These are phyloP conservation scores for Odontomachus brunneus DNA, from an alignment of 1,140 invertebrate species.

Conservation along the genomic window DNA sequence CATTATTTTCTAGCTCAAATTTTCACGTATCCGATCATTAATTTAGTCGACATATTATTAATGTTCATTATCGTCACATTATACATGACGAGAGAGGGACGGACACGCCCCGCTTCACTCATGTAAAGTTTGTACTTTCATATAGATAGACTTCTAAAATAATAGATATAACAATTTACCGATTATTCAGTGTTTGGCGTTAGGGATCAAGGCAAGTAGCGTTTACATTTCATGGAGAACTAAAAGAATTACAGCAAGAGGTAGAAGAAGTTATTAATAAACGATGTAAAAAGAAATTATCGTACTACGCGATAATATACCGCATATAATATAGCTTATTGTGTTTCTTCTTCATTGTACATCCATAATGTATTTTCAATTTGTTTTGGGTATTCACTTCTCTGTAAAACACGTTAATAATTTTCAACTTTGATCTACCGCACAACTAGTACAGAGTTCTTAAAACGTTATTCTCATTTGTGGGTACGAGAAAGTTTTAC, in stretches of 20 bases:
- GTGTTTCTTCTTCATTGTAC: background rate
- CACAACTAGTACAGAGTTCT: background rate
- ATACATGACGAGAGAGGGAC: constrained; percentile 29
- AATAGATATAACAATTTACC: constrained; percentile 54
- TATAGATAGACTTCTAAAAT: constrained; percentile 74
- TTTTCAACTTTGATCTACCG: background rate
- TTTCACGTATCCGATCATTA: constrained; percentile 42
- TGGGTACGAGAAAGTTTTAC: background rate
- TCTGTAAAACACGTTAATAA: constrained; percentile 2
- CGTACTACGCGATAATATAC: constrained; percentile 3
- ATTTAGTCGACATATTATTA: constrained; percentile 63
- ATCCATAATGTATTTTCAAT: background rate
- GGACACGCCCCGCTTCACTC: constrained; percentile 37
- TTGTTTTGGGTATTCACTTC: background rate
- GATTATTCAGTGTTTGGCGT: constrained; percentile 61
- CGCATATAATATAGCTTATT: no score
- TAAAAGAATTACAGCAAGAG: constrained; percentile 43
- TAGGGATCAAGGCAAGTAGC: constrained; percentile 58
- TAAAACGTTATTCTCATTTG: background rate
- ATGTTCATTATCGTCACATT: constrained; percentile 41
- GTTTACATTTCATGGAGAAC: constrained; percentile 61
- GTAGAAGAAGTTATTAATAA: constrained; percentile 15
- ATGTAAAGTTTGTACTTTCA: constrained; percentile 77
- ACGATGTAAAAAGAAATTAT: constrained; percentile 28
- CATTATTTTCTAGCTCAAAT: constrained; percentile 53